Conservation (phyloP, 2,113 vertebrate species). For the Poicephalus gulielmi region DNA sequence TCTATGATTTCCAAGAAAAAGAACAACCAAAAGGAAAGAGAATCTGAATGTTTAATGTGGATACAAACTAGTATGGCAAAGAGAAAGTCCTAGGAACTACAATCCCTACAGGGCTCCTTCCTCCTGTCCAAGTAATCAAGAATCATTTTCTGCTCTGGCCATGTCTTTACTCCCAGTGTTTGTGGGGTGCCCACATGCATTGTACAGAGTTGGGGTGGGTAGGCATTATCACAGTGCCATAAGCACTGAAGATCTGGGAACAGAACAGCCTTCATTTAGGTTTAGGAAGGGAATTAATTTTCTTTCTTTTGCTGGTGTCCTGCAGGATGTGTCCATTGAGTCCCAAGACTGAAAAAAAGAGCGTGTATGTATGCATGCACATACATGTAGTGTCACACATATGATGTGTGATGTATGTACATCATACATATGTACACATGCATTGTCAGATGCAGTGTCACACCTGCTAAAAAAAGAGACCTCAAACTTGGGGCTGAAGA, state of each 20-base stretch:
- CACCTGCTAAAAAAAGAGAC: neutral
- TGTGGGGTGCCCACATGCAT: neutral
- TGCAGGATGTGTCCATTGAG: accelerated
- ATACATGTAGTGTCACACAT: no score
- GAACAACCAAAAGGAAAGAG: neutral
- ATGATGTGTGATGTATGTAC: no score
- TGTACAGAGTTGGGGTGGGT: neutral
- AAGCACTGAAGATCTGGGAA: neutral
- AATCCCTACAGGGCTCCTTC: neutral
- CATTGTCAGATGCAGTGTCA: neutral
- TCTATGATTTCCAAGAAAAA: neutral
- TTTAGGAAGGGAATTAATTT: neutral
- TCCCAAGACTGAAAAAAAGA: neutral
- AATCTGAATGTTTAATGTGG: neutral
- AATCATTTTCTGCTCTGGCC: neutral
- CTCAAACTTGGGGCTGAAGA: neutral
- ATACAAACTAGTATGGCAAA: neutral
- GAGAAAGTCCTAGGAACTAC: neutral
- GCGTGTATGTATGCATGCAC: no score
- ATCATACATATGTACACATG: no score
- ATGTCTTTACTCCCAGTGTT: neutral
- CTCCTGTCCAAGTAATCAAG: neutral
- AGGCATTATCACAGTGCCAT: no score
- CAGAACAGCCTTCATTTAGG: neutral
- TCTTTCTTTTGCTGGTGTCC: neutral